phyloP scores from a whole-genome alignment of 2,797 vertebrate species.

The Lutjanus campechanus region DNA sequence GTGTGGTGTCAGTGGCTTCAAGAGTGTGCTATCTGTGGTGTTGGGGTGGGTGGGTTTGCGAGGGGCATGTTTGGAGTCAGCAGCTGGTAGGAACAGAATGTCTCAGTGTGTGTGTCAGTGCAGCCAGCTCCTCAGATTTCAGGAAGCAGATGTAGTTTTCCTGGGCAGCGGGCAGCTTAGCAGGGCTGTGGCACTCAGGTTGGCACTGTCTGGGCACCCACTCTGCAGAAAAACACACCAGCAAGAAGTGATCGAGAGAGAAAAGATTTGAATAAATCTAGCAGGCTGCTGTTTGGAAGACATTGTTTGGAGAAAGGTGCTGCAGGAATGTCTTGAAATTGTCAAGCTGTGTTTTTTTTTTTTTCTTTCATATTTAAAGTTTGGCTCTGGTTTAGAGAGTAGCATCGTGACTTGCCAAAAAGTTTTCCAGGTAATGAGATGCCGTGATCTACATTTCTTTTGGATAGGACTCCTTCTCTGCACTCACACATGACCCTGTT shows the following conservation, averaged over 20 bases:
- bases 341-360: not conserved
- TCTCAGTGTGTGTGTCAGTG: slow-evolving; percentile 69
- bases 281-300: slow-evolving; percentile 17
- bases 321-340: slow-evolving; percentile 36
- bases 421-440: slow-evolving; percentile 43
- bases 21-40: slow-evolving; percentile 55
- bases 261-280: slow-evolving; percentile 16
- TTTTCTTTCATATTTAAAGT: not conserved
- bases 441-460: slow-evolving; percentile 43
- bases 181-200: slow-evolving; percentile 33
- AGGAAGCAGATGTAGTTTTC: slow-evolving; percentile 76
- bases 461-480: slow-evolving; percentile 24
- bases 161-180: slow-evolving; percentile 37
- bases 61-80: slow-evolving; percentile 67
- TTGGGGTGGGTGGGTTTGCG: slow-evolving; percentile 25
- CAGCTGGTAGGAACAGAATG: slow-evolving; percentile 85
- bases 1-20: slow-evolving; percentile 29
- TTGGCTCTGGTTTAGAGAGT: slow-evolving; percentile 22
- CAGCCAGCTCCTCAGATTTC: slow-evolving; percentile 78
- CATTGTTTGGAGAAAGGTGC: slow-evolving; percentile 29
- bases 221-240: slow-evolving; percentile 26
- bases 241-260: slow-evolving; percentile 21
- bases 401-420: slow-evolving; percentile 38
- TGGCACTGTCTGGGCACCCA: slow-evolving; percentile 15
- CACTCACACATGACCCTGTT: not conserved